Evolutionary conservation across 2,888 invertebrate genomes (phyloP).

Genomic region (Torymus tubicola): DNA sequence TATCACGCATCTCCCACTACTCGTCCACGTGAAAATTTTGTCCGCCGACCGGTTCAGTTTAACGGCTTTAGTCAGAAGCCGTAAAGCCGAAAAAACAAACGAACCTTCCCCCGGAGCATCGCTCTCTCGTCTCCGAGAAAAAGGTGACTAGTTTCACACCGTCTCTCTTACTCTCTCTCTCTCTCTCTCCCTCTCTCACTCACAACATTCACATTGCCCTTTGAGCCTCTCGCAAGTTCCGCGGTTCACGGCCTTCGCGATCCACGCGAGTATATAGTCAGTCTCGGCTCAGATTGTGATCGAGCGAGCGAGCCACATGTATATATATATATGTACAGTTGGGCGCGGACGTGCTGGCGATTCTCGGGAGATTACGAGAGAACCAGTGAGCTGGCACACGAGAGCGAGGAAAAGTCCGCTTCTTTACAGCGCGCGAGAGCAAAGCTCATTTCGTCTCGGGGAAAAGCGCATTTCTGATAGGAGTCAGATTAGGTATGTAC

Average conservation of each 20-base stretch:
- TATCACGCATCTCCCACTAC: background rate
- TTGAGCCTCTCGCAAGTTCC: too few relatives aligned
- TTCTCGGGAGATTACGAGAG: constrained; percentile 57
- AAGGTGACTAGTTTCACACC: constrained; percentile 45
- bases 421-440: background rate
- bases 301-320: constrained; percentile 34
- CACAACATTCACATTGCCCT: background rate
- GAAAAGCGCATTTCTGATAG: constrained; percentile 2
- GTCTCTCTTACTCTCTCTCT: background rate
- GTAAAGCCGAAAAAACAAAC: constrained; percentile 40
- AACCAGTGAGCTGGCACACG: background rate
- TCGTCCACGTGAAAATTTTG: constrained; percentile 25
- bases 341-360: constrained; percentile 63
- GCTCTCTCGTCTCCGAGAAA: constrained; percentile 10
- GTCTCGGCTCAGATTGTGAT: constrained; percentile 19
- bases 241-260: constrained; percentile 7
- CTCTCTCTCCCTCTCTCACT: background rate
- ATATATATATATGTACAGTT: constrained; percentile 58
- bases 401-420: constrained; percentile 22
- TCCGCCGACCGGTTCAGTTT: constrained; percentile 8
- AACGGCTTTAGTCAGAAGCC: constrained; percentile 43
- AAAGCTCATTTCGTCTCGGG: background rate
- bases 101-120: background rate
- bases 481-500: background rate
- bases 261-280: constrained; percentile 2